phyloP scores from a whole-genome alignment of 2,888 invertebrate species.

The Linyphia triangularis region DNA sequence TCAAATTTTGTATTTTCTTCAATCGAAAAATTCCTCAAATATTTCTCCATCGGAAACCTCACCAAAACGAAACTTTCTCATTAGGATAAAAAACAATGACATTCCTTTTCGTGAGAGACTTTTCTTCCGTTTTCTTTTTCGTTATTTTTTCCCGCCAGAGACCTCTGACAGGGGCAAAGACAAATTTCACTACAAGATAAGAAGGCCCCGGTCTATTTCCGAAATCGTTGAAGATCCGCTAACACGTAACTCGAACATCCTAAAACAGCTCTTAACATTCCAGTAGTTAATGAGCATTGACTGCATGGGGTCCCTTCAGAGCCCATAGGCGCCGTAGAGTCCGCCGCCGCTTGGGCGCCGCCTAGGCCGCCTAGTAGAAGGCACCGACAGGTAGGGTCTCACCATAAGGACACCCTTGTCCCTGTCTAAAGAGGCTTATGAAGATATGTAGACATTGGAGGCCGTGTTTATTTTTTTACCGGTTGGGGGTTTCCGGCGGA shows the following conservation, averaged over 20 bases:
- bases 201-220: constrained; percentile 4
- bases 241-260: constrained; percentile 72
- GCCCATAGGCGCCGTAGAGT: constrained; percentile 54
- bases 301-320: constrained; percentile 51
- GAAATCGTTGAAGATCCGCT: constrained; percentile 18
- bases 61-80: not conserved
- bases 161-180: constrained; percentile 13
- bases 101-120: constrained; percentile 26
- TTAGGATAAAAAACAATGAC: constrained; percentile 31
- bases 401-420: constrained; percentile 56
- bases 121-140: constrained; percentile 8
- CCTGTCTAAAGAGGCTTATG: constrained; percentile 66
- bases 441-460: constrained; percentile 57
- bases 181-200: constrained; percentile 36
- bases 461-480: constrained; percentile 30
- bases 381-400: constrained; percentile 47
- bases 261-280: constrained; percentile 67
- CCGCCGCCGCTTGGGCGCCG: constrained; percentile 62
- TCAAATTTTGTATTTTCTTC: too few relatives aligned
- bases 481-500: not conserved
- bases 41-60: too few relatives aligned
- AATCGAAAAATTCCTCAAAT: too few relatives aligned
- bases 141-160: not conserved
- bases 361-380: constrained; percentile 35
- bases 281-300: constrained; percentile 70